Conservation (phyloP, 2,888 invertebrate genomes). For the Phyto melanocephala region DNA sequence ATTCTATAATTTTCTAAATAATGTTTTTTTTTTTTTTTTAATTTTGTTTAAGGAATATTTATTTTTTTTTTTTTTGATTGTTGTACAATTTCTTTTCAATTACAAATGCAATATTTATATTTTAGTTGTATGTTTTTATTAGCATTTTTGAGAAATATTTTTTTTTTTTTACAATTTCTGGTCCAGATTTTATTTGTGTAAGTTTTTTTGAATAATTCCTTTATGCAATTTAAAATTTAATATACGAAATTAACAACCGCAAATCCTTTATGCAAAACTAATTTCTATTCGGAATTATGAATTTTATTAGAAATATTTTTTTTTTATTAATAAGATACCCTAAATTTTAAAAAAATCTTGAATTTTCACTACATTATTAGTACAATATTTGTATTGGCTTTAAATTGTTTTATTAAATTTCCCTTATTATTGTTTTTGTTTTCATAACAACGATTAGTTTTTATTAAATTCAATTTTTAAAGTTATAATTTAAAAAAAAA, state of each 20-base stretch:
- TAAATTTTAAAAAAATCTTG: no score
- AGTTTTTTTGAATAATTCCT: no score
- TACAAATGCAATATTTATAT: constrained; percentile 30
- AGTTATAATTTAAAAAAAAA: neutral
- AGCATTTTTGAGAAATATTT: neutral
- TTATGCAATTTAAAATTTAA: no score
- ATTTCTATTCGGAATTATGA: no score
- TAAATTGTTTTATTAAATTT: neutral
- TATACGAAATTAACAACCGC: no score
- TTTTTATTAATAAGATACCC: no score
- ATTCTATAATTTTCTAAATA: neutral
- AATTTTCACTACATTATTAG: no score
- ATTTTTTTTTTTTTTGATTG: neutral
- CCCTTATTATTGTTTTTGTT: neutral
- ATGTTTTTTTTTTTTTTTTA: neutral
- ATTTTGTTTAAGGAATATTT: constrained; percentile 2
- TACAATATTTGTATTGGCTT: no score
- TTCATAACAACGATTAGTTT: constrained; percentile 8
- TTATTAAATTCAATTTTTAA: neutral
- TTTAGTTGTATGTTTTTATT: neutral
- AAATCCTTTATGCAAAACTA: no score
- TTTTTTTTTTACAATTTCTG: no score
- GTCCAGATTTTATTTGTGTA: no score
- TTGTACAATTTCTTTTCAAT: neutral
- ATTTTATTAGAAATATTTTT: no score